Base-by-base conservation (phyloP, 2,888 invertebrate species). In the Sipha maydis region DNA sequence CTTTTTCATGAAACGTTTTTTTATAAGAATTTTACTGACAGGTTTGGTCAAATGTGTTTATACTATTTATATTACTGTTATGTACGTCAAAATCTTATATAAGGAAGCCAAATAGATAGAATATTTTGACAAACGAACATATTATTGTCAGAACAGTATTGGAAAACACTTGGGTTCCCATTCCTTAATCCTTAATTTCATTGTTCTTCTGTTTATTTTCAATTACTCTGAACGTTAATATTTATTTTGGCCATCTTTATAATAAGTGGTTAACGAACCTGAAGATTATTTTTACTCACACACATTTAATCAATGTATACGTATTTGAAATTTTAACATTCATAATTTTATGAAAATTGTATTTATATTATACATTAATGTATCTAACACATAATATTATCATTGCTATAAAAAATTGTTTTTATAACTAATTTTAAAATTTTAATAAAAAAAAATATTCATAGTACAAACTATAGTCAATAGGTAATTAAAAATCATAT, bases 181-280 rank as follows among this genome's bases (percentile, higher is more conserved):
- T 76, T 48, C 1, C 17, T n/a, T 48, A 38, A 76, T 48, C 4
- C 17, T n/a, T 48, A 38, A 76, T 48, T 76, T 76, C n/a, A 28
- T 76, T 21, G 48, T 76, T n/a, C 31, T 76, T n/a, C 31, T 56
- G 56, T 78, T 78, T 78, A 25, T 78, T 78, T 78, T 56, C 56
- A 78, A 78, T 78, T 56, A 78, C 54, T 21, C 31, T 9, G 48
- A 54, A 56, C 9, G 11, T 78, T 78, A 9, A 0, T 56, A 28
- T 78, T 56, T 78, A 21, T 56, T 78, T 56, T 56, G 9, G 21
- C 78, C 31, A 21, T 31, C 9, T 78, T 56, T 78, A 78, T 19
- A 56, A 56, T 21, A 8, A 41, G 34, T 75, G 38, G 75, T 25
- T 41, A 34, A 75, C n/a, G 5, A 38, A 38, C 21, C 75, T 38